A percentile compares a stretch with the other conserved stretches of the same genome.
Evolutionary conservation across 2,797 vertebrate genomes (phyloP).

Genomic region (Odontamblyopus lacepedii): DNA sequence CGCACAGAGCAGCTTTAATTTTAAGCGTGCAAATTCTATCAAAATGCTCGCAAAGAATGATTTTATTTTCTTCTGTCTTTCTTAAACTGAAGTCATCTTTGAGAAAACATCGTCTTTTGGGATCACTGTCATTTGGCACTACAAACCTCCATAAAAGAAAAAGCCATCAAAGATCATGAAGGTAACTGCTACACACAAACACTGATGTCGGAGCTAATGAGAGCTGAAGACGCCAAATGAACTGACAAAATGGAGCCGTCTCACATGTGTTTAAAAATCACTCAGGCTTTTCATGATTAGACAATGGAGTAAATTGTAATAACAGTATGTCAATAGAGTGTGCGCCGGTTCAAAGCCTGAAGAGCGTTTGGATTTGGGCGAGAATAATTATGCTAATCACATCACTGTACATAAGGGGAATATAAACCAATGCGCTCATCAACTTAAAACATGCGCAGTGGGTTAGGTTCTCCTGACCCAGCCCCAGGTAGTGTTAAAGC

Average conservation of each 20-base stretch:
- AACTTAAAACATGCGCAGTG: too few relatives aligned
- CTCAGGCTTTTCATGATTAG: neutral
- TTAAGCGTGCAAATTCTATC: too few relatives aligned
- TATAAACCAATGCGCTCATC: too few relatives aligned
- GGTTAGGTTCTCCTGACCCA: too few relatives aligned
- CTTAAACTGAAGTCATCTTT: neutral
- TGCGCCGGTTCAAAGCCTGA: too few relatives aligned
- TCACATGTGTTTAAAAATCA: neutral
- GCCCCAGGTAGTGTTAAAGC: too few relatives aligned
- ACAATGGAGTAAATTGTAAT: neutral
- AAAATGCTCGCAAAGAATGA: too few relatives aligned
- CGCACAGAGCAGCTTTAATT: too few relatives aligned
- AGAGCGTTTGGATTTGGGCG: too few relatives aligned
- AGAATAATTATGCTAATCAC: too few relatives aligned
- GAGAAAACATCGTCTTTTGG: neutral
- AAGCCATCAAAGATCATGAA: conserved; percentile 1
- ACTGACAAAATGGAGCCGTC: neutral
- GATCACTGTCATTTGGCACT: neutral
- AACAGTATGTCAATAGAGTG: too few relatives aligned
- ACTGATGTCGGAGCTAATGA: neutral
- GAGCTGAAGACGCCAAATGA: neutral
- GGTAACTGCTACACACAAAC: neutral
- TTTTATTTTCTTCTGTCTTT: neutral
- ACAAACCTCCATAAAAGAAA: neutral
- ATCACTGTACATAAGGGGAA: too few relatives aligned